Evolutionary conservation across 2,797 vertebrate genomes (phyloP).

Genomic region (Allobates femoralis): DNA sequence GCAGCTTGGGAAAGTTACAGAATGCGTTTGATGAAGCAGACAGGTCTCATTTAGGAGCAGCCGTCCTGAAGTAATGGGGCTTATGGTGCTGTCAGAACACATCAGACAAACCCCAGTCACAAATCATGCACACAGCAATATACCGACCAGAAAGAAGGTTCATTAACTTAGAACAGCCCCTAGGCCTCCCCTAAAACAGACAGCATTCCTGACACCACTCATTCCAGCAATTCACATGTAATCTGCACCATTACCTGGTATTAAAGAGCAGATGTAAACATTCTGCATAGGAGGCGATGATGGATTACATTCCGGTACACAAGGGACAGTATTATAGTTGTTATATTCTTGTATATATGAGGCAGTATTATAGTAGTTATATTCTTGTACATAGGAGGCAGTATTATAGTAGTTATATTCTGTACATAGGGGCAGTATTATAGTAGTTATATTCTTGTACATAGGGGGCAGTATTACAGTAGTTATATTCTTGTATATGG

Average conservation of each 20-base stretch:
- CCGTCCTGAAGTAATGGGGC: constrained; percentile 31
- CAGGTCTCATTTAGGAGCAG: constrained; percentile 37
- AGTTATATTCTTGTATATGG: background rate
- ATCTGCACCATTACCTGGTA: no score
- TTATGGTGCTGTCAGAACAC: constrained; percentile 34
- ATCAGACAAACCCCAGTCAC: constrained; percentile 27
- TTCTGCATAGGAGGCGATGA: no score
- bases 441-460: background rate
- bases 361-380: background rate
- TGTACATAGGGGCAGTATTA: background rate
- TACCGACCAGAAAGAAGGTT: background rate
- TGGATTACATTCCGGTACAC: no score
- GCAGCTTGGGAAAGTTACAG: background rate
- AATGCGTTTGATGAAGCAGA: background rate
- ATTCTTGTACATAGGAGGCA: background rate
- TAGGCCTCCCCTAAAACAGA: background rate
- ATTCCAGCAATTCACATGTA: background rate
- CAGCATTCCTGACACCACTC: background rate
- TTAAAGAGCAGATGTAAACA: no score
- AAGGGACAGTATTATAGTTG: background rate
- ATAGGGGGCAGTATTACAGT: background rate
- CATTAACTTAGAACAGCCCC: no score
- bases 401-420: background rate
- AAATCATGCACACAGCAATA: background rate
- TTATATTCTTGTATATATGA: no score